Conservation (phyloP, 2,113 vertebrate genomes). For the Paradisaea rubra region DNA sequence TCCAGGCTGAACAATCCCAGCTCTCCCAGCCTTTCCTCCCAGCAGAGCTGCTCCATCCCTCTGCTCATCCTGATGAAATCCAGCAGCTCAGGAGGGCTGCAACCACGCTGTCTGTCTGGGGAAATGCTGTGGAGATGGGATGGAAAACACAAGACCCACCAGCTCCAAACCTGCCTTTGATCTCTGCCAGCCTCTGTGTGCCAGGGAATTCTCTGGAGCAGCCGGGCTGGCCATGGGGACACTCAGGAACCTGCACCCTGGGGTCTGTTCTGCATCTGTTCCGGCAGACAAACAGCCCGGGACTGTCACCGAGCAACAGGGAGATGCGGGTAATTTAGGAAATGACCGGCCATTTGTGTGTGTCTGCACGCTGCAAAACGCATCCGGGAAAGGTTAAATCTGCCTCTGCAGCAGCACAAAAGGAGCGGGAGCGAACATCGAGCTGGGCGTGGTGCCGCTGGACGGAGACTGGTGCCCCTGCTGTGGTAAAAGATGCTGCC, state of each 20-base stretch:
- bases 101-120: rapidly evolving
- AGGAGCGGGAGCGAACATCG: not conserved
- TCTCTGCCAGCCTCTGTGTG: not conserved
- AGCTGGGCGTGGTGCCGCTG: not conserved
- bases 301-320: not conserved
- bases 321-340: not conserved
- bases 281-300: not conserved
- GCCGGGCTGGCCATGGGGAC: not conserved
- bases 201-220: not conserved
- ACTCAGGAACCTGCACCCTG: rapidly evolving
- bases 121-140: not conserved
- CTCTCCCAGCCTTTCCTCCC: not conserved
- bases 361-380: not conserved
- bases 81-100: not conserved
- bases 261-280: not conserved
- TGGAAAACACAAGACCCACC: not conserved
- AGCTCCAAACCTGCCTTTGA: not conserved
- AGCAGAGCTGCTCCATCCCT: not conserved
- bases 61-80: not conserved
- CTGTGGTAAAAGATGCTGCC: not conserved
- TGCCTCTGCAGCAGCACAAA: not conserved
- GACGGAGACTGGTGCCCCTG: not conserved
- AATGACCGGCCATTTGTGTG: not conserved
- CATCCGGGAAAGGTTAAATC: not conserved
- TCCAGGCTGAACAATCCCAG: not conserved